These are phyloP conservation scores for Spermophilus dauricus DNA, from an alignment of 2,113 vertebrate species.

Conservation along the genomic window DNA sequence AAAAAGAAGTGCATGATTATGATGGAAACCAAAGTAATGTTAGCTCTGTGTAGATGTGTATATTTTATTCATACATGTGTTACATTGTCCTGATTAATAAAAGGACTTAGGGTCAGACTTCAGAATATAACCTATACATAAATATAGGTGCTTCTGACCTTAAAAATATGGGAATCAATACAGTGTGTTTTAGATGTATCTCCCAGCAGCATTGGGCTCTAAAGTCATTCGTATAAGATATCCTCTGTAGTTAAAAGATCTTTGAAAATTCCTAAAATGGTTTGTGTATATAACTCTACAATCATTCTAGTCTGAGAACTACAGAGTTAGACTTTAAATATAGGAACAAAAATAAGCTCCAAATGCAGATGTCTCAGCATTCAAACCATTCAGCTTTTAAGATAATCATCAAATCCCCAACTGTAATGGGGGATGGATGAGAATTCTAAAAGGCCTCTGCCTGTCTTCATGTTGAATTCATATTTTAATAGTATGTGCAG, in stretches of 20 bases:
- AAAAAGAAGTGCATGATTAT: not conserved
- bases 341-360: not conserved
- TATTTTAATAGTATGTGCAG: not conserved
- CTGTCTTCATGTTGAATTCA: not conserved
- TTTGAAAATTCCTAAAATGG: not conserved
- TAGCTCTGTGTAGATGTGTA: not conserved
- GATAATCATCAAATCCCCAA: not conserved
- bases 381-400: constrained; percentile 27
- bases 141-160: not conserved
- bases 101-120: not conserved
- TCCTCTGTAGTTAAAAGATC: not conserved
- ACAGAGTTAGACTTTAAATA: constrained; percentile 14
- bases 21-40: not conserved
- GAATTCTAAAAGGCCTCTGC: not conserved
- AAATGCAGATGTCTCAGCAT: not conserved
- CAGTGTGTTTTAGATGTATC: not conserved
- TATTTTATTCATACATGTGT: not conserved
- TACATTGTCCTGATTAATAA: not conserved
- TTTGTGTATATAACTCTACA: not conserved
- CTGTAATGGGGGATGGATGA: not conserved
- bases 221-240: not conserved
- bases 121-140: not conserved
- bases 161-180: not conserved
- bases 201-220: not conserved
- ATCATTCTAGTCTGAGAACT: constrained; percentile 1